These are phyloP conservation scores for Batillaria attramentaria DNA, from an alignment of 1,140 invertebrate species.

Conservation along the genomic window DNA sequence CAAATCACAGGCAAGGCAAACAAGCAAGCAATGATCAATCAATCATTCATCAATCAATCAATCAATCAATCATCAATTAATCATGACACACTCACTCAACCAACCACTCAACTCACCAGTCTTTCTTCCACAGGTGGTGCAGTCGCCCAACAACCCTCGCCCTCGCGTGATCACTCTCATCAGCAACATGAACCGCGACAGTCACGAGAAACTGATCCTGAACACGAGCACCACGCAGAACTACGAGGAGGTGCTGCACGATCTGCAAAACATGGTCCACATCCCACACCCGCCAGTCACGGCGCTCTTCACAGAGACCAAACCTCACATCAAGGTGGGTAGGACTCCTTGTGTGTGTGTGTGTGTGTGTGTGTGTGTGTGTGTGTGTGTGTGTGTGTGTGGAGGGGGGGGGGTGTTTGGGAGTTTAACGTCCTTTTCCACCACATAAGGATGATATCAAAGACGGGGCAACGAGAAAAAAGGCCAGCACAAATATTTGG, in stretches of 20 bases:
- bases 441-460: too few species aligned
- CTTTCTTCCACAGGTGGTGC: background rate
- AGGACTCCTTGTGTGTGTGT: background rate
- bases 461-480: too few species aligned
- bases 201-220: slow-evolving; percentile 75
- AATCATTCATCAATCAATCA: too few species aligned
- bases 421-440: too few species aligned
- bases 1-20: background rate
- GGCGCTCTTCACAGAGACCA: slow-evolving; percentile 57
- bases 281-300: slow-evolving; percentile 53
- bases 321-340: slow-evolving; percentile 62
- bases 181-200: slow-evolving; percentile 62
- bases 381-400: slow-evolving; percentile 10
- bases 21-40: too few species aligned
- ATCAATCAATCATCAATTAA: too few species aligned
- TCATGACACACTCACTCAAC: background rate
- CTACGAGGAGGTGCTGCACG: slow-evolving; percentile 94
- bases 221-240: slow-evolving; percentile 92
- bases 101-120: background rate
- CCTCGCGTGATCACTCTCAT: slow-evolving; percentile 63
- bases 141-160: slow-evolving; percentile 11
- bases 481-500: too few species aligned
- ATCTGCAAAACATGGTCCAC: slow-evolving; percentile 71
- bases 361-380: background rate
- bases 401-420: background rate